These are phyloP conservation scores for Brachionus manjavacas DNA, from an alignment of 1,140 invertebrate species.

Conservation along the genomic window DNA sequence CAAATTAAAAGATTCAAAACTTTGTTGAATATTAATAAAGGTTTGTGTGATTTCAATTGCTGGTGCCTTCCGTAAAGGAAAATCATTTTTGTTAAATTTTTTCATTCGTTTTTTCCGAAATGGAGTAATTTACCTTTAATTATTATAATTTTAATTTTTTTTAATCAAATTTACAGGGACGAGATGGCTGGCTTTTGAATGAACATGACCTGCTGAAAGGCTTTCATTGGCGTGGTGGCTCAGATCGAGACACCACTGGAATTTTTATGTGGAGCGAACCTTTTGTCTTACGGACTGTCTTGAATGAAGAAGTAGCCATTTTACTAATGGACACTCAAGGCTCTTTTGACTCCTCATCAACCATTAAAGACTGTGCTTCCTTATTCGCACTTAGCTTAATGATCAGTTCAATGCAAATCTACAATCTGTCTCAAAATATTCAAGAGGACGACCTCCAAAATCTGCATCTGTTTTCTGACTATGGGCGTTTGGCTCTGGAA, in stretches of 20 bases:
- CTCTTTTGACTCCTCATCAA: slow-evolving; percentile 91
- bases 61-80: slow-evolving; percentile 94
- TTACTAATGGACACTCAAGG: slow-evolving; percentile 94
- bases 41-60: slow-evolving; percentile 85
- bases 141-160: no score
- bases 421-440: slow-evolving; percentile 89
- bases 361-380: slow-evolving; percentile 89
- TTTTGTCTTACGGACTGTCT: slow-evolving; percentile 62
- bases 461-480: slow-evolving; percentile 63
- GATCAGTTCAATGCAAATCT: slow-evolving; percentile 89
- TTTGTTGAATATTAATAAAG: slow-evolving; percentile 42
- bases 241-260: slow-evolving; percentile 87
- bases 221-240: slow-evolving; percentile 88
- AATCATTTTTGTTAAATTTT: slow-evolving; percentile 85
- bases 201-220: slow-evolving; percentile 57
- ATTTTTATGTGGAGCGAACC: slow-evolving; percentile 92
- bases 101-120: slow-evolving; percentile 73
- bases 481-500: slow-evolving; percentile 32
- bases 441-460: slow-evolving; percentile 94
- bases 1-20: neutral
- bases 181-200: slow-evolving; percentile 58
- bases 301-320: slow-evolving; percentile 65
- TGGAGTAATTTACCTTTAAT: neutral
- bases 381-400: slow-evolving; percentile 91
- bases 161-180: slow-evolving; percentile 50